Evolutionary conservation across 1,140 invertebrate genomes (phyloP).

Genomic region (Sminthurinus signatus): DNA sequence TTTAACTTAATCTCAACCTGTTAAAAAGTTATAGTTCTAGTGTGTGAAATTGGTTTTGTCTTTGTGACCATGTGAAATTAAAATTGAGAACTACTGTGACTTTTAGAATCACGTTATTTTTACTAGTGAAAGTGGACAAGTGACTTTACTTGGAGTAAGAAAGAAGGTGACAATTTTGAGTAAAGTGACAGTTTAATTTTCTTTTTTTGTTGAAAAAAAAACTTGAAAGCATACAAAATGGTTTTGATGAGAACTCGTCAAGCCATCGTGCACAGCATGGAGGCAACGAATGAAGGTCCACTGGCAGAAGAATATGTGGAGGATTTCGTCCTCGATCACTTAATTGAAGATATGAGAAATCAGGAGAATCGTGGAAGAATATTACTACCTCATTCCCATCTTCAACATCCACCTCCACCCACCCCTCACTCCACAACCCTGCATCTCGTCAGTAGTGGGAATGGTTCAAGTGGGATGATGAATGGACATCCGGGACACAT

Average conservation of each 20-base stretch:
- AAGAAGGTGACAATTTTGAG: not conserved
- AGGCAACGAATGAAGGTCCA: conserved; percentile 24
- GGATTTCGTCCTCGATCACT: conserved; percentile 19
- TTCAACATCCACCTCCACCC: conserved; percentile 6
- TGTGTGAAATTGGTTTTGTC: too few relatives aligned
- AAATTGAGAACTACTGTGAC: not conserved
- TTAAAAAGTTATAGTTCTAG: too few relatives aligned
- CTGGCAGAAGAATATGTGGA: conserved; percentile 15
- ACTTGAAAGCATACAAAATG: conserved; percentile 1
- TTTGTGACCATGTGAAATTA: not conserved
- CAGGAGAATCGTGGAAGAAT: not conserved
- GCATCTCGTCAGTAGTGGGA: not conserved
- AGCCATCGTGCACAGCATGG: conserved; percentile 24
- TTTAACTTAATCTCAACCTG: too few relatives aligned
- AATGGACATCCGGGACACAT: not conserved
- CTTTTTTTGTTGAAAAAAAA: not conserved
- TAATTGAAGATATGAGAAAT: conserved; percentile 7
- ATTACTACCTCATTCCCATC: conserved; percentile 3
- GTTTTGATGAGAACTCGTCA: conserved; percentile 4
- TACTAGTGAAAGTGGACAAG: not conserved
- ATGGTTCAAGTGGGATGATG: not conserved
- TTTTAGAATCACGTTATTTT: not conserved
- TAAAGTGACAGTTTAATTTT: too few relatives aligned
- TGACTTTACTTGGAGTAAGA: not conserved
- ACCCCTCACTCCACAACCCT: conserved; percentile 5